Conservation (phyloP, 1,140 invertebrate species). For the Rhyzopertha dominica region DNA sequence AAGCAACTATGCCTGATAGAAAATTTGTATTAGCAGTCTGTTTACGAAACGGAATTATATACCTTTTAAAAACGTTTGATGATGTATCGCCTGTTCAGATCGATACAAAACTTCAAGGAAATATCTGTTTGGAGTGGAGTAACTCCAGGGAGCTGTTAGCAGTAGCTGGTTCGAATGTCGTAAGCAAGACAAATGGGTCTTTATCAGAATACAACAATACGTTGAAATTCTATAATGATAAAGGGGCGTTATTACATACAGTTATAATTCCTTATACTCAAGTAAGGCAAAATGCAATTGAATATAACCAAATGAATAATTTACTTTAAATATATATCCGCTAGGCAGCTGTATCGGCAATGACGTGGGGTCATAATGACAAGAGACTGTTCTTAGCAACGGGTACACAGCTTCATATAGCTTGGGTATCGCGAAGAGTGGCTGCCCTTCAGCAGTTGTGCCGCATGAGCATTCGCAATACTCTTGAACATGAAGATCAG, state of each 20-base stretch:
- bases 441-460: slow-evolving; percentile 86
- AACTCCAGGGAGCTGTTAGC: slow-evolving; percentile 89
- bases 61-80: slow-evolving; percentile 85
- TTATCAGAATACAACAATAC: slow-evolving; percentile 49
- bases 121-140: slow-evolving; percentile 89
- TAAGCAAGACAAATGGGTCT: slow-evolving; percentile 39
- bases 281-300: slow-evolving; percentile 46
- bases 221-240: slow-evolving; percentile 65
- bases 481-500: slow-evolving; percentile 57
- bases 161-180: slow-evolving; percentile 69
- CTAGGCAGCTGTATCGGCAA: slow-evolving; percentile 79
- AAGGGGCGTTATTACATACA: slow-evolving; percentile 58
- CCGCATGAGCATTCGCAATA: slow-evolving; percentile 61
- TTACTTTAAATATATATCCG: background rate
- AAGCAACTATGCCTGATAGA: no score
- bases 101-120: slow-evolving; percentile 69
- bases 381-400: slow-evolving; percentile 90
- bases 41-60: slow-evolving; percentile 82
- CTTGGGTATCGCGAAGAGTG: slow-evolving; percentile 85
- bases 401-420: slow-evolving; percentile 82
- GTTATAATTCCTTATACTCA: slow-evolving; percentile 60
- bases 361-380: slow-evolving; percentile 98
- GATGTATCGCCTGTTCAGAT: slow-evolving; percentile 85
- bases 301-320: background rate
- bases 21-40: slow-evolving; percentile 81